Evolutionary conservation across 2,888 invertebrate species (phyloP).

Genomic region (Eulithis prunata): DNA sequence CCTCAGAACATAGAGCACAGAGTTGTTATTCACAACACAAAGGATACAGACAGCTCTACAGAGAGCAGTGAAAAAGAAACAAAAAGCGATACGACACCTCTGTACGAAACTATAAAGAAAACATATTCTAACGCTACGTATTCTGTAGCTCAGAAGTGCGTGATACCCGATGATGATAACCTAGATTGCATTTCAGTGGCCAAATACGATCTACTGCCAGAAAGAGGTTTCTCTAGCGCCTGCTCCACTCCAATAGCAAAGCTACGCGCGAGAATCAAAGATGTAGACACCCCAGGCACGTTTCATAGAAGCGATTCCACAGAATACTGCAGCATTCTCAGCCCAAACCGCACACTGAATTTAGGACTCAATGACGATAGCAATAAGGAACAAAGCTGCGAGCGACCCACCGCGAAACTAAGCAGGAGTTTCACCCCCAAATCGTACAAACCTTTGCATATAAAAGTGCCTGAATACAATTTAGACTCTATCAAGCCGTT

Average conservation of each 20-base stretch:
- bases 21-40: conserved; percentile 59
- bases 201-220: conserved; percentile 59
- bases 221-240: conserved; percentile 67
- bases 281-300: conserved; percentile 65
- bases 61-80: conserved; percentile 67
- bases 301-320: conserved; percentile 79
- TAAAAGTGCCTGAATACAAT: conserved; percentile 75
- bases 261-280: conserved; percentile 64
- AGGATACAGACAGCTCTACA: conserved; percentile 51
- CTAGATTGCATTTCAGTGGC: conserved; percentile 43
- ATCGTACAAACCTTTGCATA: conserved; percentile 77
- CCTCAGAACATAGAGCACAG: conserved; percentile 61
- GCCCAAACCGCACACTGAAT: conserved; percentile 66
- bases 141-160: conserved; percentile 59
- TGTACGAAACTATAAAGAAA: conserved; percentile 66
- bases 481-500: conserved; percentile 69
- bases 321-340: conserved; percentile 78
- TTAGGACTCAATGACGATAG: conserved; percentile 56
- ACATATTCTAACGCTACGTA: conserved; percentile 46
- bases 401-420: conserved; percentile 63
- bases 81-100: conserved; percentile 59
- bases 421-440: conserved; percentile 78
- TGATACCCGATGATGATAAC: conserved; percentile 58
- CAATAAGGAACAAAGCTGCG: conserved; percentile 56
- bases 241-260: conserved; percentile 76